A percentile compares a stretch with the other conserved stretches of the same genome.
Evolutionary conservation across 2,113 vertebrate species (phyloP).

Genomic region (Coptodon rendalli): DNA sequence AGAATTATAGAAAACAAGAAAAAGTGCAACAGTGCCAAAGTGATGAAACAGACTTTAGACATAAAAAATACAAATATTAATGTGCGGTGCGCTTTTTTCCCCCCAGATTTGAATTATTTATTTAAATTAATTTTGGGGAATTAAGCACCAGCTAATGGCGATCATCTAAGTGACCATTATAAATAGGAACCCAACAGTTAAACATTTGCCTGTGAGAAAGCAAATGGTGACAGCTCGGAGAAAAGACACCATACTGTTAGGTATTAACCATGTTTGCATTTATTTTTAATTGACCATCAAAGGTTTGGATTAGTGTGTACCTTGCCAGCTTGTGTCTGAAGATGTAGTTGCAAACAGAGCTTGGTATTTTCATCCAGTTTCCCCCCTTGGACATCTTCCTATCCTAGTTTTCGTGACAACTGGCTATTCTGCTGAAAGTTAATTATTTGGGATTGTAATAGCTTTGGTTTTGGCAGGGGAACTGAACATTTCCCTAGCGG

Average conservation of each 20-base stretch:
- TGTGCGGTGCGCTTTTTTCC: neutral
- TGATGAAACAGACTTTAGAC: neutral
- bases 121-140: neutral
- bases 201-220: neutral
- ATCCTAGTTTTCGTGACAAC: slow-evolving; percentile 62
- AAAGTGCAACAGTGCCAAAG: neutral
- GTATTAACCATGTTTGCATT: neutral
- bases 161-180: neutral
- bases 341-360: neutral
- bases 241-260: neutral
- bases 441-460: slow-evolving; percentile 77
- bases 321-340: neutral
- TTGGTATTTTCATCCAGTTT: slow-evolving; percentile 5
- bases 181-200: neutral
- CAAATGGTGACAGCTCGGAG: neutral
- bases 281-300: neutral
- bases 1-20: neutral
- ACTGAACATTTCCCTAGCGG: slow-evolving; percentile 64
- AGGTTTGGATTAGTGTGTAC: neutral
- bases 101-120: neutral
- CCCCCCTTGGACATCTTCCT: neutral
- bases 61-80: neutral
- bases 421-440: slow-evolving; percentile 57
- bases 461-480: slow-evolving; percentile 66
- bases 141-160: neutral